Percentiles rank a stretch among this genome's conserved stretches.
These are phyloP conservation scores for Varecia variegata DNA, from an alignment of 2,797 vertebrate genomes.

Conservation along the genomic window DNA sequence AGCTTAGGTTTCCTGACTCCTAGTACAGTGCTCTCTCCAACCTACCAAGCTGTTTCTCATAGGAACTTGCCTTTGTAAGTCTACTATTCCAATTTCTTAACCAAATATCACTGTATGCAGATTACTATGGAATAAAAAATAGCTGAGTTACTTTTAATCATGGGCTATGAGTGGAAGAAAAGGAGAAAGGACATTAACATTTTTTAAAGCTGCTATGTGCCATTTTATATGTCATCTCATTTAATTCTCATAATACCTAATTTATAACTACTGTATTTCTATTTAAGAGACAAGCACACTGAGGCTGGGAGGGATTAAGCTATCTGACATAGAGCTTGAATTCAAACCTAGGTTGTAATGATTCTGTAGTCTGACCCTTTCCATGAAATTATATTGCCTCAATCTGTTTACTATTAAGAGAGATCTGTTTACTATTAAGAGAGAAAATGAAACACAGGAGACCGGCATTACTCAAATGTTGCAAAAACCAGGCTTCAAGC, in stretches of 20 bases:
- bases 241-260: neutral
- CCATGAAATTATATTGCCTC: neutral
- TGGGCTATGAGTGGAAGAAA: neutral
- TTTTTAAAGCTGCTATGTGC: neutral
- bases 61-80: neutral
- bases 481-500: neutral
- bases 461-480: neutral
- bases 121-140: slow-evolving; percentile 9
- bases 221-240: neutral
- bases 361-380: neutral
- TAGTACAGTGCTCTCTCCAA: neutral
- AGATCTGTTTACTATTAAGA: neutral
- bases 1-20: neutral
- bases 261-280: slow-evolving; percentile 4
- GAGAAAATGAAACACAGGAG: slow-evolving; percentile 10
- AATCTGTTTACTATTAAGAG: neutral
- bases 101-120: neutral
- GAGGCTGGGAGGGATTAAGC: neutral
- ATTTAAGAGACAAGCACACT: neutral
- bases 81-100: neutral
- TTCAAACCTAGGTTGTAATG: neutral
- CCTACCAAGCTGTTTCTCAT: neutral
- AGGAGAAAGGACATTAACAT: neutral
- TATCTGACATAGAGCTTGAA: neutral
- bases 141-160: slow-evolving; percentile 36